Base-by-base conservation (phyloP, 1,140 invertebrate genomes). In the Tetramorium parvispinum region DNA sequence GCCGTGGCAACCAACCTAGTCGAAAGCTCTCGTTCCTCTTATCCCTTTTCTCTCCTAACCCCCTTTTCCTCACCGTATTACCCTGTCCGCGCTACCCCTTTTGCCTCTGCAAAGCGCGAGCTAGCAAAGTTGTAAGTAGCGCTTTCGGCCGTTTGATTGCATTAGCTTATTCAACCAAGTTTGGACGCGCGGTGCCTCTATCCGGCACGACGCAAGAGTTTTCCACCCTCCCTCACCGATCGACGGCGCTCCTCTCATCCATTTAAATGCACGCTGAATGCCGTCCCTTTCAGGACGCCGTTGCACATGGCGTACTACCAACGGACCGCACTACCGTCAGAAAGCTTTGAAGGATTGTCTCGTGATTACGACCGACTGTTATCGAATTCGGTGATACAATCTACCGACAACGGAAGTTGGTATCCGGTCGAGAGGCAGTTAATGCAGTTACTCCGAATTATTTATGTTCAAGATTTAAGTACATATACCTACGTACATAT, bases 121-220 rank as follows among this genome's bases (percentile, higher is more conserved):
- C 73, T 65, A 77, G 61, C 89, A 86, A 92, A 93, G 87, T 92
- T 92, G 78, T 89, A 90, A 91, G 91, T 92, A 92, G 89, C 89
- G 83, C 88, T 93, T 92, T 92, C 87, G 88, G 75, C 90, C 88
- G 88, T 92, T 93, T 89, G 89, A 93, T 92, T 90, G 90, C 90
- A 88, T 92, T 91, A 91, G 79, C 86, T 88, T 91, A 88, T 93
- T 91, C 89, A 88, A 85, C 71, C 85, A 89, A 90, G 85, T 93
- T 92, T 78, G 87, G 68, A 82, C 89, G 70, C 70, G 73, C 32
- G 24, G 65, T 82, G 21, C 79, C 66, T 85, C 81, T 65, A 85
- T 89, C 88, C 83, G 65, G 57, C 59, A 73, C 55, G 75, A 86
- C 65, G 81, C 73, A 61, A 77, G 73, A 90, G 76, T 87, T 86